Evolutionary conservation across 2,797 vertebrate genomes (phyloP).

Genomic region (Adelosebastes latens): DNA sequence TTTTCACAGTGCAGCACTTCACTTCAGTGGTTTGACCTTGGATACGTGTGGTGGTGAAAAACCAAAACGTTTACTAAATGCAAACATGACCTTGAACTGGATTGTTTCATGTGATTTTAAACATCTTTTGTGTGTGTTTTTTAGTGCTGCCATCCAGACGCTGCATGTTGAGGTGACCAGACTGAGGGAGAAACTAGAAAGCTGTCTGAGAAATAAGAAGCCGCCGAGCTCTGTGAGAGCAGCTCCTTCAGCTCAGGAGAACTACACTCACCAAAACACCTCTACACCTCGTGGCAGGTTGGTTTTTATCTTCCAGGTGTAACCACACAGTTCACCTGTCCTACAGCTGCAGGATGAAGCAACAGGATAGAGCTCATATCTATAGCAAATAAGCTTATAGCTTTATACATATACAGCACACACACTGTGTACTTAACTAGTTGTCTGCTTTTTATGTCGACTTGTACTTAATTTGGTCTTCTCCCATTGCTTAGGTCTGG

Average conservation of each 20-base stretch:
- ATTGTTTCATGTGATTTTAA: not conserved
- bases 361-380: not conserved
- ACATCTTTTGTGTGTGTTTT: not conserved
- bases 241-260: slow-evolving; percentile 14
- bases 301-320: not conserved
- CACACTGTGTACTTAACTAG: not conserved
- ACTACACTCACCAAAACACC: not conserved
- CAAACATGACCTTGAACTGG: not conserved
- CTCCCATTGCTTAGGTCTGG: slow-evolving; percentile 23
- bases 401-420: not conserved
- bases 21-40: slow-evolving; percentile 1
- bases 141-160: slow-evolving; percentile 82
- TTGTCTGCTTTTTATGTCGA: not conserved
- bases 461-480: not conserved
- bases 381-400: not conserved
- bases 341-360: not conserved
- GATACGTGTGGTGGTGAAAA: not conserved
- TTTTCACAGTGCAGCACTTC: not conserved
- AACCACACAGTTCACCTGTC: not conserved
- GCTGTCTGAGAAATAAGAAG: slow-evolving; percentile 61
- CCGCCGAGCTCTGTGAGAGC: slow-evolving; percentile 5
- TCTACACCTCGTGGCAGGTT: slow-evolving; percentile 69
- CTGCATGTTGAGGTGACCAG: slow-evolving; percentile 85
- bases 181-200: slow-evolving; percentile 82
- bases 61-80: not conserved